These are phyloP conservation scores for Brachypteracias leptosomus DNA, from an alignment of 2,113 vertebrate species.

Conservation along the genomic window DNA sequence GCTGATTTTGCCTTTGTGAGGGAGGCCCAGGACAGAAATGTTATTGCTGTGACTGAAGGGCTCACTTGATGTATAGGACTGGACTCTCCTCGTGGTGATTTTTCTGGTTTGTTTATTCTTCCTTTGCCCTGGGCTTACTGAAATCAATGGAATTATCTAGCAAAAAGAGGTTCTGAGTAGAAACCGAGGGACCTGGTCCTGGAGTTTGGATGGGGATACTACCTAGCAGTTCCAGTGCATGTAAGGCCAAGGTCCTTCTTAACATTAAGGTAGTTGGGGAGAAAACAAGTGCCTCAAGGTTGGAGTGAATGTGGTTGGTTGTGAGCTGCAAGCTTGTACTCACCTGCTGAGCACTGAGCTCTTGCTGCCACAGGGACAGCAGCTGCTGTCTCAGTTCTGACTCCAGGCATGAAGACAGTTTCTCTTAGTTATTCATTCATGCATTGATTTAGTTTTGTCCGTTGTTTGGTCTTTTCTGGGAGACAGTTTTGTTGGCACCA, in stretches of 20 bases:
- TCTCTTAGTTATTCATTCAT: background rate
- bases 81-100: background rate
- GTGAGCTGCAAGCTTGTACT: background rate
- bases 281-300: background rate
- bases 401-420: background rate
- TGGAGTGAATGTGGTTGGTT: background rate
- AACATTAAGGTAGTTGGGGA: background rate
- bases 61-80: background rate
- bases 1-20: background rate
- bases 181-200: background rate
- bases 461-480: background rate
- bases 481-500: background rate
- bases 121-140: background rate
- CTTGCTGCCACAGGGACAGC: background rate
- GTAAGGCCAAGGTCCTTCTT: background rate
- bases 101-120: background rate
- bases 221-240: background rate
- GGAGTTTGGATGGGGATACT: background rate
- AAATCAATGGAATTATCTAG: constrained; percentile 11
- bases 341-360: background rate
- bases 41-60: background rate
- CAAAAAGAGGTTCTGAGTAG: background rate
- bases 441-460: background rate
- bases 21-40: background rate
- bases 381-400: background rate